Conservation (phyloP, 2,113 vertebrate genomes). For the Rhynchomys soricoides region DNA sequence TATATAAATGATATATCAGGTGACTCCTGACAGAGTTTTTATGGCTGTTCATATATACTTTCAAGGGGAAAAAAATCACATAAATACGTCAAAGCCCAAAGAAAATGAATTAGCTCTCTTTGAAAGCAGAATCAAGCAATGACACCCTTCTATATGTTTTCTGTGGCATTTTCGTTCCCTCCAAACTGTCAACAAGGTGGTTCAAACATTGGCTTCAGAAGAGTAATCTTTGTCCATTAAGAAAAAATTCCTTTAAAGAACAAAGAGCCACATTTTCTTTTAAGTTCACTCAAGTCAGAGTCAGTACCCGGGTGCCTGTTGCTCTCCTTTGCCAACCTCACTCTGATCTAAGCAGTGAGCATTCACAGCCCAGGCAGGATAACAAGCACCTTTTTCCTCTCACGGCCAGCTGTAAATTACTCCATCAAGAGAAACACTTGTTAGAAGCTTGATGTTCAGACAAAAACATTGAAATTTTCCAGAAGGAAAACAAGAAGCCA, state of each 20-base stretch:
- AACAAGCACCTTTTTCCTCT: constrained; percentile 3
- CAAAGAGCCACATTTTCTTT: constrained; percentile 53
- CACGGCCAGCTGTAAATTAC: constrained; percentile 68
- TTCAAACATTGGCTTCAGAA: constrained; percentile 5
- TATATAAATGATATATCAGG: constrained; percentile 81
- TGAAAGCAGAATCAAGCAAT: constrained; percentile 68
- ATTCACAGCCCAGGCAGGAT: not conserved
- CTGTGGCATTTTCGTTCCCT: constrained; percentile 23
- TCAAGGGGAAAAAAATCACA: constrained; percentile 39
- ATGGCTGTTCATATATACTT: constrained; percentile 59
- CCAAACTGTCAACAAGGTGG: constrained; percentile 59
- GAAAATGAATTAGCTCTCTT: constrained; percentile 67
- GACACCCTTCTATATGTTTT: constrained; percentile 13
- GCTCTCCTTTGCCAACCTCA: not conserved
- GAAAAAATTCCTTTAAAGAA: constrained; percentile 62
- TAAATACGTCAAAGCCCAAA: constrained; percentile 67
- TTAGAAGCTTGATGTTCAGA: constrained; percentile 66
- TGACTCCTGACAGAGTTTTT: constrained; percentile 81
- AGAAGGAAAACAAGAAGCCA: constrained; percentile 58
- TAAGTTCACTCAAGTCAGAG: constrained; percentile 27
- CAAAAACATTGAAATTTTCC: constrained; percentile 53
- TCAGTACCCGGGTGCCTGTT: not conserved
- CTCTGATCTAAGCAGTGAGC: not conserved
- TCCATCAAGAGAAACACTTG: constrained; percentile 55
- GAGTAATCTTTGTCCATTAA: constrained; percentile 54